Percentiles rank a stretch among this genome's conserved stretches.
These are phyloP conservation scores for Microplitis demolitor DNA, from an alignment of 1,140 invertebrate genomes.

Conservation along the genomic window DNA sequence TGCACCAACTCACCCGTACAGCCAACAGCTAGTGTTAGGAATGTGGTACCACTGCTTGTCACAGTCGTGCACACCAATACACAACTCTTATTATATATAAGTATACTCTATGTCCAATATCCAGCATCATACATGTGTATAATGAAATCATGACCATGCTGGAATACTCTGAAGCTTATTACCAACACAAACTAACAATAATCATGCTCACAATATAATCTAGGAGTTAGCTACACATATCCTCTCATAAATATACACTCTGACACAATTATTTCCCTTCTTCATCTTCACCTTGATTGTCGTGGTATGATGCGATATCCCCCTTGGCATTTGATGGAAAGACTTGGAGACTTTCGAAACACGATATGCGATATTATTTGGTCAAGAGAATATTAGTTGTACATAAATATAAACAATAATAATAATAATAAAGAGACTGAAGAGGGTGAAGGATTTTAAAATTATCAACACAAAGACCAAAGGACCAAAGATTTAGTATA, in stretches of 20 bases:
- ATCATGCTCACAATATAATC: too few relatives aligned
- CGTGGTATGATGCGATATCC: neutral
- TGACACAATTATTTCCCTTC: constrained; percentile 5
- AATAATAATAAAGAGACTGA: too few relatives aligned
- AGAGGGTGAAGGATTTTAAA: too few relatives aligned
- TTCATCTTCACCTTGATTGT: constrained; percentile 5
- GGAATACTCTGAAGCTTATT: too few relatives aligned
- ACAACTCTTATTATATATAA: constrained; percentile 8
- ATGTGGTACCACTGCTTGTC: constrained; percentile 62
- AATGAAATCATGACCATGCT: too few relatives aligned
- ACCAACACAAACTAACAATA: too few relatives aligned
- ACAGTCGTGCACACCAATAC: constrained; percentile 46
- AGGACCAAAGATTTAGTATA: neutral
- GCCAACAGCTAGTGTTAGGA: constrained; percentile 56
- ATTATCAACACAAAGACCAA: too few relatives aligned
- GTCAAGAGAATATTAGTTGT: neutral
- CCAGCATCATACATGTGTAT: too few relatives aligned
- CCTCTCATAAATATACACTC: neutral
- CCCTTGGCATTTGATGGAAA: neutral
- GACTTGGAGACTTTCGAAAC: neutral
- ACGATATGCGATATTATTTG: too few relatives aligned
- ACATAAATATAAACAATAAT: too few relatives aligned
- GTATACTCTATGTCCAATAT: neutral
- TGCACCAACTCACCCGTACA: constrained; percentile 29
- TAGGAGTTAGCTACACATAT: neutral